Evolutionary conservation across 2,113 vertebrate genomes (phyloP).

Genomic region (Microcebus lehilahytsara): DNA sequence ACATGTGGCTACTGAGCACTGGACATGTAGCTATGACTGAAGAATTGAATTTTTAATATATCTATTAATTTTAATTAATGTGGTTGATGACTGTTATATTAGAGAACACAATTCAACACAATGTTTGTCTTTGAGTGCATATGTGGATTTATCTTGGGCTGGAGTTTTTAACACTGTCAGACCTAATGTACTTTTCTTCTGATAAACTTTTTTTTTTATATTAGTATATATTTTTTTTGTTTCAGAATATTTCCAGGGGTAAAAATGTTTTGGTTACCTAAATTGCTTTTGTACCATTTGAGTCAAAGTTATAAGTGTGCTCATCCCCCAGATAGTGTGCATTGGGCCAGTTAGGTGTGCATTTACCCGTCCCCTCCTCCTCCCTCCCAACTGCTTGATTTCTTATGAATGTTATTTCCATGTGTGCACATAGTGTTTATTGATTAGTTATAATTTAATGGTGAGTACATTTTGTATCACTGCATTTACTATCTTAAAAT

Average conservation of each 20-base stretch:
- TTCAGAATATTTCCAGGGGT: too few species aligned
- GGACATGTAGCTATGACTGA: neutral
- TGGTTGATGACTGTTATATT: neutral
- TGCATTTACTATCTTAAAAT: neutral
- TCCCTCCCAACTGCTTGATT: too few species aligned
- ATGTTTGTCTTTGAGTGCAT: neutral
- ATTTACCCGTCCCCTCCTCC: too few species aligned
- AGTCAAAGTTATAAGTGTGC: too few species aligned
- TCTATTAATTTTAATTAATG: neutral
- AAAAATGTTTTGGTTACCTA: too few species aligned
- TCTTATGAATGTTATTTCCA: too few species aligned
- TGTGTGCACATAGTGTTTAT: too few species aligned
- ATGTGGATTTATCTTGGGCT: neutral
- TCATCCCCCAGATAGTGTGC: too few species aligned
- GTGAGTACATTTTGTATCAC: neutral
- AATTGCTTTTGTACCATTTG: too few species aligned
- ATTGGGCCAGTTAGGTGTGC: too few species aligned
- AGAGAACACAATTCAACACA: neutral
- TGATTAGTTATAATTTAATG: too few species aligned
- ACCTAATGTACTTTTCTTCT: neutral
- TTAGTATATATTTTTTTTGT: too few species aligned
- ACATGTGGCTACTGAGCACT: neutral
- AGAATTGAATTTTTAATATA: neutral
- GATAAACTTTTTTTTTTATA: neutral
- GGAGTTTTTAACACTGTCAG: neutral